Conservation (phyloP, 2,113 vertebrate genomes). For the Phylloscopus trochiloides region DNA sequence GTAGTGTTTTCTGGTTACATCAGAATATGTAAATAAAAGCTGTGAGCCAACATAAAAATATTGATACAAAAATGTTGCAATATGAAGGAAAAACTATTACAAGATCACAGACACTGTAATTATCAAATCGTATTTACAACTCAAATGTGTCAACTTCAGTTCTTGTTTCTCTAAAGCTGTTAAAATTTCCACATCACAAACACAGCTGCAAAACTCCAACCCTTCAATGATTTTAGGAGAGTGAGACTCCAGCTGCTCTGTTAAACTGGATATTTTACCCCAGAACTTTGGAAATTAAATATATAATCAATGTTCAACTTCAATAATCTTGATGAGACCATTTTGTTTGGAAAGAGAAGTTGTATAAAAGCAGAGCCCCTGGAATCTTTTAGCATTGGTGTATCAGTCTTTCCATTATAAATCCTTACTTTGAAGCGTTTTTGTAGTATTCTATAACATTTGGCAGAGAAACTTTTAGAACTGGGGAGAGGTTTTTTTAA, state of each 20-base stretch:
- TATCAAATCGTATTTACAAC: not conserved
- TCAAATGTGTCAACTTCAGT: not conserved
- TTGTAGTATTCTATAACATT: not conserved
- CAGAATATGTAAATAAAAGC: conserved; percentile 9
- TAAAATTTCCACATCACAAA: not conserved
- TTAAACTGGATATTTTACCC: not conserved
- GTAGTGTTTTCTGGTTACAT: not conserved
- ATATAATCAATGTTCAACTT: not conserved
- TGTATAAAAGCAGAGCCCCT: not conserved
- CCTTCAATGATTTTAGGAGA: not conserved
- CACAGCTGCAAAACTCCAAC: conserved; percentile 31
- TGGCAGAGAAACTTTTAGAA: not conserved
- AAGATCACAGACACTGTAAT: conserved; percentile 39
- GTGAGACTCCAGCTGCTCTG: not conserved
- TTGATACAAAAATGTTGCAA: conserved; percentile 11
- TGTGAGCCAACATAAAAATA: conserved; percentile 12
- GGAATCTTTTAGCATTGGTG: not conserved
- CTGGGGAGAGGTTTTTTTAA: not conserved
- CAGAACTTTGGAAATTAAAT: not conserved
- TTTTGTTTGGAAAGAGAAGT: not conserved
- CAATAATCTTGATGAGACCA: not conserved
- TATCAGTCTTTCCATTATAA: conserved; percentile 1
- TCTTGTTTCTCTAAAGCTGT: conserved; percentile 24
- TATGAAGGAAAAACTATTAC: not conserved
- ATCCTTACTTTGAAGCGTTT: not conserved